Percentiles rank a stretch among this genome's conserved stretches.
Conservation (phyloP, 2,888 invertebrate species). For the Lysandra coridon region DNA sequence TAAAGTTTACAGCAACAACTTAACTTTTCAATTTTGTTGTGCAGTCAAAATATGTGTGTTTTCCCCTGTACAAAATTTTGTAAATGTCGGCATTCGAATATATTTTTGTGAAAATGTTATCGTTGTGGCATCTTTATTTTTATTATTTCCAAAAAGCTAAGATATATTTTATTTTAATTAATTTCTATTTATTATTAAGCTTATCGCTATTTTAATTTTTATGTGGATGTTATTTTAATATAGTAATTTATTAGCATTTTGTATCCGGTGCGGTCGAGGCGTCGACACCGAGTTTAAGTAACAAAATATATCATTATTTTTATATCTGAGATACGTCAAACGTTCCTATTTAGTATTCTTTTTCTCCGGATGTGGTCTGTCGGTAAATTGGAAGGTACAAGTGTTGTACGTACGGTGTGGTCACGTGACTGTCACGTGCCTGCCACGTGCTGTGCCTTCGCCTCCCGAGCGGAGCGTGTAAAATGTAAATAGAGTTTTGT, state of each 20-base stretch:
- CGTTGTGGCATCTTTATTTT: conserved; percentile 2
- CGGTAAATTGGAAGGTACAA: neutral
- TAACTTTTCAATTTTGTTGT: neutral
- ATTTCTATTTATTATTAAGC: conserved; percentile 29
- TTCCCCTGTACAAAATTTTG: neutral
- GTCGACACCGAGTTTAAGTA: neutral
- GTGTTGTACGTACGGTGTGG: neutral
- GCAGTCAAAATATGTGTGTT: neutral
- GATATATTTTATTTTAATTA: conserved; percentile 23
- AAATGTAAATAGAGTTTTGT: conserved; percentile 71
- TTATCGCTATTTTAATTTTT: conserved; percentile 26
- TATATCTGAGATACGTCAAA: conserved; percentile 9
- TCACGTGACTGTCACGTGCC: neutral
- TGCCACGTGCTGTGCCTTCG: conserved; percentile 4
- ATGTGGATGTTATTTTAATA: conserved; percentile 27
- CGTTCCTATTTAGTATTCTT: conserved; percentile 30
- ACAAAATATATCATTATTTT: neutral
- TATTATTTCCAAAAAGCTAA: conserved; percentile 3
- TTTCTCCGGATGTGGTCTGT: neutral
- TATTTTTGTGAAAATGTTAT: conserved; percentile 5
- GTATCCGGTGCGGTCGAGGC: neutral
- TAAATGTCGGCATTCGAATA: neutral
- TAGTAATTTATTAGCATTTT: conserved; percentile 27
- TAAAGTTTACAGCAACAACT: neutral
- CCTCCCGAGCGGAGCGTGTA: conserved; percentile 52